These are phyloP conservation scores for Brenthis ino DNA, from an alignment of 2,888 invertebrate genomes.

Conservation along the genomic window DNA sequence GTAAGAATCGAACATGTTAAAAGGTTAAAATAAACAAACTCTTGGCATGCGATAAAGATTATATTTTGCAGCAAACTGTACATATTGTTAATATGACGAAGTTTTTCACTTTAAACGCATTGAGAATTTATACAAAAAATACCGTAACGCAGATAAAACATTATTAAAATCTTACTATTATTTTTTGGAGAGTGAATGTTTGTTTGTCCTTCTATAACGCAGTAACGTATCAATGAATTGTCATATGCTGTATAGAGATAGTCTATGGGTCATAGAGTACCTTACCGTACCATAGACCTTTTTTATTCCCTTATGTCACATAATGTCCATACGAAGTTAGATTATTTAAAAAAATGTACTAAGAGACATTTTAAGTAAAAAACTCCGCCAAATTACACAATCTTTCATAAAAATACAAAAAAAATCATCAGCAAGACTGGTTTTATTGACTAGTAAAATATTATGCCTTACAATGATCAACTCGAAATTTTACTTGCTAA, in stretches of 20 bases:
- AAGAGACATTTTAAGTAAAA: slow-evolving; percentile 4
- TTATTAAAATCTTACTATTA: not conserved
- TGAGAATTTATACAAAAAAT: too few relatives aligned
- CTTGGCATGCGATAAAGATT: slow-evolving; percentile 45
- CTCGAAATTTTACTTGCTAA: slow-evolving; percentile 48
- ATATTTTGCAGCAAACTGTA: slow-evolving; percentile 47
- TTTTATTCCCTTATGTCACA: too few relatives aligned
- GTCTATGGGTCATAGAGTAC: too few relatives aligned
- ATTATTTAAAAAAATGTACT: not conserved
- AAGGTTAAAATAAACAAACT: slow-evolving; percentile 31
- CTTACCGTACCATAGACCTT: too few relatives aligned
- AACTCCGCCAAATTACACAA: not conserved
- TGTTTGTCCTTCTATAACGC: not conserved
- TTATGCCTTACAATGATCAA: slow-evolving; percentile 69
- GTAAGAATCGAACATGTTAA: not conserved
- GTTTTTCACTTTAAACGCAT: slow-evolving; percentile 1
- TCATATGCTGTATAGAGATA: too few relatives aligned
- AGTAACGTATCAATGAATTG: too few relatives aligned
- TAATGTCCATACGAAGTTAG: not conserved
- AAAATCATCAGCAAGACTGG: slow-evolving; percentile 64
- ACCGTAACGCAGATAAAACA: not conserved
- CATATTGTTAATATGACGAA: slow-evolving; percentile 27
- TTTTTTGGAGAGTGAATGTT: not conserved
- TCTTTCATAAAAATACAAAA: slow-evolving; percentile 41
- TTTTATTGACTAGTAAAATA: slow-evolving; percentile 80